Conservation (phyloP, 2,113 vertebrate species). For the Arizona elegans region DNA sequence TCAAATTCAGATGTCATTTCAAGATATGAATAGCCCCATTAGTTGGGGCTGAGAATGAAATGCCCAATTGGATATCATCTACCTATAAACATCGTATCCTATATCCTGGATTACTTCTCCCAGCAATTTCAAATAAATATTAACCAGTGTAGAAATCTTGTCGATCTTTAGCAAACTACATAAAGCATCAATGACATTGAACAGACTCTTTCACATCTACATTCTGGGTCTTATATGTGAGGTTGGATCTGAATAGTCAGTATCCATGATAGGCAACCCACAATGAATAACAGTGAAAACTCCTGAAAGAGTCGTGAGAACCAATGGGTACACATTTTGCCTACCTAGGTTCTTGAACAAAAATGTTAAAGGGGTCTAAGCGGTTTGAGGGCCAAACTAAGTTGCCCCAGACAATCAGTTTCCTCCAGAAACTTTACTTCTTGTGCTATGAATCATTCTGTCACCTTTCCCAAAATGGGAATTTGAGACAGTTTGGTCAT, state of each 20-base stretch:
- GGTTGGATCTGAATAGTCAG: neutral
- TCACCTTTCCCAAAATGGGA: neutral
- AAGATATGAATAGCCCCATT: neutral
- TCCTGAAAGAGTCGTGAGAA: neutral
- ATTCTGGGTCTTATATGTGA: neutral
- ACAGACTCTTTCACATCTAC: neutral
- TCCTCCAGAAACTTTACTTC: neutral
- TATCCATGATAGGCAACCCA: neutral
- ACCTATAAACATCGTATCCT: neutral
- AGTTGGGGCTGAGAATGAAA: neutral
- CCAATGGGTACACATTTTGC: neutral
- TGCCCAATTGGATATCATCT: neutral
- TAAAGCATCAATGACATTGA: neutral
- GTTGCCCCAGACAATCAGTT: neutral
- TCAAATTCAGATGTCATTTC: neutral
- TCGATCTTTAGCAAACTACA: neutral
- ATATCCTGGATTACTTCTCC: neutral
- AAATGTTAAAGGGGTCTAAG: neutral
- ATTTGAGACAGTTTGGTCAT: neutral
- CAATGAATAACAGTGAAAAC: neutral
- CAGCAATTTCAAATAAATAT: neutral
- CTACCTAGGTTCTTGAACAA: neutral
- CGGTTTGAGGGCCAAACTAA: neutral
- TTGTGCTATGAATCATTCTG: neutral
- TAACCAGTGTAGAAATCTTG: neutral